Percentiles rank a stretch among this genome's conserved stretches.
phyloP scores from a whole-genome alignment of 2,888 invertebrate species.

The Megastigmus dorsalis region DNA sequence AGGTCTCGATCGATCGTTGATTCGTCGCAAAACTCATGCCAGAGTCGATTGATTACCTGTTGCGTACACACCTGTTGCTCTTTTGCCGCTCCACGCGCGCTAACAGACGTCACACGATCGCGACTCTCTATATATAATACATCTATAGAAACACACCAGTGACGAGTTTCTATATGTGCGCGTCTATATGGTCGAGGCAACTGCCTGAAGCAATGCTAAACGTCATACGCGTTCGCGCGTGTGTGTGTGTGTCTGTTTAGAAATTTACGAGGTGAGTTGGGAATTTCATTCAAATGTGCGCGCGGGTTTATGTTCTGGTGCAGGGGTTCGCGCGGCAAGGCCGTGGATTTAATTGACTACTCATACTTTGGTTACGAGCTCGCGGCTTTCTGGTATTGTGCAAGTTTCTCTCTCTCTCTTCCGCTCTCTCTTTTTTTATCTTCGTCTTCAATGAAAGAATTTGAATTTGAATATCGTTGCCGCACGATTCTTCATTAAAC shows the following conservation, averaged over 20 bases:
- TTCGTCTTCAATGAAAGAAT: too few relatives aligned
- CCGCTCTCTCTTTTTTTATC: background rate
- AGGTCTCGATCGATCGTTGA: slow-evolving; percentile 22
- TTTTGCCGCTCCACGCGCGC: background rate
- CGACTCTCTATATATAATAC: too few relatives aligned
- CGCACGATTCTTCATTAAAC: too few relatives aligned
- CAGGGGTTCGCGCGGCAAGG: slow-evolving; percentile 13
- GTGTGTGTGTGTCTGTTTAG: background rate
- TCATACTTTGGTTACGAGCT: background rate
- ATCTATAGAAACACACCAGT: too few relatives aligned
- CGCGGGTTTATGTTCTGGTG: slow-evolving; percentile 1
- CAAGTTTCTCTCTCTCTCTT: background rate
- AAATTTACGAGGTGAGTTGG: slow-evolving; percentile 12
- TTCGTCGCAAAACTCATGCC: slow-evolving; percentile 23
- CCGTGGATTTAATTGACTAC: background rate
- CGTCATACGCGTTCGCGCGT: background rate
- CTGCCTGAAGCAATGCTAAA: background rate
- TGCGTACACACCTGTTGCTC: slow-evolving; percentile 45
- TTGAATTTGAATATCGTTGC: too few relatives aligned
- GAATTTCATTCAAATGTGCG: background rate
- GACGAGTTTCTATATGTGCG: too few relatives aligned
- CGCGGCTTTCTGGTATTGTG: too few relatives aligned
- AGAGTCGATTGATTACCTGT: slow-evolving; percentile 37
- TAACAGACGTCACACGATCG: too few relatives aligned
- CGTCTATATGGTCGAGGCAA: too few relatives aligned